These are phyloP conservation scores for Caradrina kadenii DNA, from an alignment of 2,888 invertebrate genomes.

Conservation along the genomic window DNA sequence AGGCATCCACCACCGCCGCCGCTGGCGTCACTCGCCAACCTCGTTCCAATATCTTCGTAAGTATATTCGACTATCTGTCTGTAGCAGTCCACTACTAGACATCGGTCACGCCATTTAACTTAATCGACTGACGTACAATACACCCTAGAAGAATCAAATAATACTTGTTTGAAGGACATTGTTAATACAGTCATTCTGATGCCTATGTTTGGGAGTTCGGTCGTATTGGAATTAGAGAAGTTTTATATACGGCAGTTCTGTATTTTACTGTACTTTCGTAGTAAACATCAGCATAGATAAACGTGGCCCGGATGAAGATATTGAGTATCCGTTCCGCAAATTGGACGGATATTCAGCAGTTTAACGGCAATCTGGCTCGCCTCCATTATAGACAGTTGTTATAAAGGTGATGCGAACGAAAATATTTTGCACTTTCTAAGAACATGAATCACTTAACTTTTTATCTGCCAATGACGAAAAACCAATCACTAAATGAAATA, in stretches of 20 bases:
- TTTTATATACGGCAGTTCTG: background rate
- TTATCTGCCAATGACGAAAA: constrained; percentile 15
- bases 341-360: constrained; percentile 22
- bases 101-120: background rate
- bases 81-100: background rate
- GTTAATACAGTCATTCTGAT: too few relatives aligned
- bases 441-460: constrained; percentile 28
- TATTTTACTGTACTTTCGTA: background rate
- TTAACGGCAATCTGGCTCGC: background rate
- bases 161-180: too few relatives aligned
- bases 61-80: constrained; percentile 31
- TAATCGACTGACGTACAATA: too few relatives aligned
- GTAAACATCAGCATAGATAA: background rate
- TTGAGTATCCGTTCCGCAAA: constrained; percentile 19
- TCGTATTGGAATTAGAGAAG: background rate
- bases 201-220: background rate
- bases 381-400: background rate
- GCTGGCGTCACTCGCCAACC: constrained; percentile 75
- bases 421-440: constrained; percentile 11
- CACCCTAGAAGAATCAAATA: too few relatives aligned
- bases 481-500: constrained; percentile 14
- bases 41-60: constrained; percentile 76
- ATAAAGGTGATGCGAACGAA: background rate
- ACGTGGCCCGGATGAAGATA: background rate
- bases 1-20: constrained; percentile 87